Evolutionary conservation across 2,888 invertebrate species (phyloP).

Genomic region (Drosophila eohydei): DNA sequence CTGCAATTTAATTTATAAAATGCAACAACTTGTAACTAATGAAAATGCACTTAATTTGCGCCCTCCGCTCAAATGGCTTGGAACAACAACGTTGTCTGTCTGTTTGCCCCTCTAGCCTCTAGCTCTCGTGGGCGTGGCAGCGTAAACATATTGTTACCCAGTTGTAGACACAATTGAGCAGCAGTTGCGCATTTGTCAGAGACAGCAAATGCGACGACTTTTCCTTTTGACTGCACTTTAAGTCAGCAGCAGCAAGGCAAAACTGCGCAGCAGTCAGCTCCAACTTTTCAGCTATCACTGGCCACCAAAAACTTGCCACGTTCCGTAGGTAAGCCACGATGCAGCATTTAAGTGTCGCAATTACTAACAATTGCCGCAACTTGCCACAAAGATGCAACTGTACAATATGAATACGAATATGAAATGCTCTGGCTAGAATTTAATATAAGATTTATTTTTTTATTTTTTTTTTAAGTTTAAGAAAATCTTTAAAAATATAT

Average conservation of each 20-base stretch:
- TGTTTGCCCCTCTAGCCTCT: not conserved
- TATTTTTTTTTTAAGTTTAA: not conserved
- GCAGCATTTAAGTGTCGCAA: conserved; percentile 61
- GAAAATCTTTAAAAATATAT: no score
- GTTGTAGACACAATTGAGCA: conserved; percentile 21
- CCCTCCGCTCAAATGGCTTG: conserved; percentile 63
- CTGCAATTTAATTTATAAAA: conserved; percentile 75
- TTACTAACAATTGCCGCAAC: conserved; percentile 60
- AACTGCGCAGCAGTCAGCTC: conserved; percentile 11
- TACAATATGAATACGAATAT: not conserved
- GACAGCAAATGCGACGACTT: conserved; percentile 22
- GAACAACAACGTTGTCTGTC: conserved; percentile 51
- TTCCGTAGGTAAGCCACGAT: conserved; percentile 29
- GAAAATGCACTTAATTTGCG: conserved; percentile 75
- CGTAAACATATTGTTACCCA: conserved; percentile 30
- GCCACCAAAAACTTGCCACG: conserved; percentile 7
- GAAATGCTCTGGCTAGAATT: not conserved
- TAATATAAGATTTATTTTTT: not conserved
- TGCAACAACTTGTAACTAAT: conserved; percentile 74
- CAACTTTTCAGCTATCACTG: conserved; percentile 13
- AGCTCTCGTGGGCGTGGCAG: conserved; percentile 8
- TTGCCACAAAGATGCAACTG: conserved; percentile 4
- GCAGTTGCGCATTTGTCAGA: conserved; percentile 18
- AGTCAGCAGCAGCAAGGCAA: conserved; percentile 14
- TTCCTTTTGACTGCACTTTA: conserved; percentile 32